A percentile compares a stretch with the other conserved stretches of the same genome.
Conservation (phyloP, 1,140 invertebrate species). For the Hylaeus volcanicus region DNA sequence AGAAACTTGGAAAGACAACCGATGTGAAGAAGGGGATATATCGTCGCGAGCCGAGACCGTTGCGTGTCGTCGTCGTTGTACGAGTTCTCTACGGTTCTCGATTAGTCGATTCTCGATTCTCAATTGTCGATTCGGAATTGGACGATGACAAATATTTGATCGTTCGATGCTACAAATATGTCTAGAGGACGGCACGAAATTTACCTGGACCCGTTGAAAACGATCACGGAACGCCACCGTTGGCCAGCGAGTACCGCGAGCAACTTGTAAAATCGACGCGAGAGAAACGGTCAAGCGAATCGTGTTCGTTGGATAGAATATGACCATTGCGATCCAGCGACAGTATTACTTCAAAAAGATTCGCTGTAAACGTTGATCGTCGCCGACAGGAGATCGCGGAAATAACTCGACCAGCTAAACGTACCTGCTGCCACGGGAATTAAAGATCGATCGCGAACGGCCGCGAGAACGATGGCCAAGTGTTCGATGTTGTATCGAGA, state of each 20-base stretch:
- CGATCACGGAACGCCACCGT: background rate
- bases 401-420: background rate
- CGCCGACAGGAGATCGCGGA: background rate
- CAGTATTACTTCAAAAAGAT: slow-evolving; percentile 44
- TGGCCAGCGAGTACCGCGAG: background rate
- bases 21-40: background rate
- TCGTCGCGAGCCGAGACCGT: background rate
- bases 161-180: background rate
- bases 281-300: too few species aligned
- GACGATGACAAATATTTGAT: too few species aligned
- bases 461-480: background rate
- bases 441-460: background rate
- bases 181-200: background rate
- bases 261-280: too few species aligned
- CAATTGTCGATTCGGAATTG: too few species aligned
- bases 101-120: too few species aligned
- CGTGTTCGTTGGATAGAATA: background rate
- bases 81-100: too few species aligned
- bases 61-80: too few species aligned
- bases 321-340: slow-evolving; percentile 20
- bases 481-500: background rate
- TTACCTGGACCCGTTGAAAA: too few species aligned
- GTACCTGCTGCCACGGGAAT: too few species aligned
- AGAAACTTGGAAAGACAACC: background rate
- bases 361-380: slow-evolving; percentile 26